Evolutionary conservation across 2,888 invertebrate species (phyloP).

Genomic region (Drosophila pegasa): DNA sequence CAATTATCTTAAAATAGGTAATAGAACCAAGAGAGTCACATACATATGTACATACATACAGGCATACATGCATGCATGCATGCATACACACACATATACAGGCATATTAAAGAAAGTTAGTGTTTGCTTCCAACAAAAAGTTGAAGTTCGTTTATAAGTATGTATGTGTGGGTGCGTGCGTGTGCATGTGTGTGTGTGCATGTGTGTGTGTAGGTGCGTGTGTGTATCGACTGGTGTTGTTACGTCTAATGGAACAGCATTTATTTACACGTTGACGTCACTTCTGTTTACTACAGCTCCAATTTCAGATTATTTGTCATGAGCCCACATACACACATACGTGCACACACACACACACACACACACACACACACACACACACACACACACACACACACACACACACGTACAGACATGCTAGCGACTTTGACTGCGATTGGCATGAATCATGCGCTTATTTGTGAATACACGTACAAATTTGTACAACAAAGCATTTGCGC

Average conservation of each 20-base stretch:
- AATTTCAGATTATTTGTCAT: conserved; percentile 56
- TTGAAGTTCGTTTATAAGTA: not conserved
- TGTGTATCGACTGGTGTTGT: not conserved
- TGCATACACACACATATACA: not conserved
- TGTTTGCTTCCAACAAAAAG: not conserved
- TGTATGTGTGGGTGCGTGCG: not conserved
- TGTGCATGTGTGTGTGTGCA: not conserved
- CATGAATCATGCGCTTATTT: conserved; percentile 70
- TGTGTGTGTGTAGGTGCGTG: not conserved
- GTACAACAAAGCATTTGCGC: conserved; percentile 16
- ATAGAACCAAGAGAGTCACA: no score
- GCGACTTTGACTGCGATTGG: conserved; percentile 27
- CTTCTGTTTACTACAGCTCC: conserved; percentile 57
- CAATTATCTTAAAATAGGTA: conserved; percentile 46
- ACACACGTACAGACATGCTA: conserved; percentile 8
- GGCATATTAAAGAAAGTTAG: not conserved
- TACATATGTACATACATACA: not conserved
- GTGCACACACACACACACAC: conserved; percentile 5
- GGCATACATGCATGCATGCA: not conserved
- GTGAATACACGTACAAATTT: conserved; percentile 62
- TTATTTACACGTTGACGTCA: conserved; percentile 70
- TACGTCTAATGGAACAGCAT: conserved; percentile 14
- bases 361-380: conserved; percentile 7
- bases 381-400: conserved; percentile 8
- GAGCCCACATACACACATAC: conserved; percentile 21